Evolutionary conservation across 2,888 invertebrate genomes (phyloP).

Genomic region (Hoplodrina blanda): DNA sequence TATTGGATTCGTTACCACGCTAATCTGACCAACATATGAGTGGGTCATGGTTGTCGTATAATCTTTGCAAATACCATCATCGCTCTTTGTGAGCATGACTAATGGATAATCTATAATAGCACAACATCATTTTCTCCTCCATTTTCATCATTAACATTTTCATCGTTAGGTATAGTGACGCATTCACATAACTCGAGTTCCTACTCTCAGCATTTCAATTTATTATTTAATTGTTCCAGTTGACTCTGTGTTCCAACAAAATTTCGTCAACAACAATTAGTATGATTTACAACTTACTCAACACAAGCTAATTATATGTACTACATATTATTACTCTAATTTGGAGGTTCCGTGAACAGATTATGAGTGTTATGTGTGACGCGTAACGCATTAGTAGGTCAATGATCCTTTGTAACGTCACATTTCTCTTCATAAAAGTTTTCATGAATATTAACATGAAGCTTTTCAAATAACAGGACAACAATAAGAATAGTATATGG

Average conservation of each 20-base stretch:
- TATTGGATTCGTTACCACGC: conserved; percentile 32
- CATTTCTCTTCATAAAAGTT: conserved; percentile 10
- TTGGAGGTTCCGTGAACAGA: conserved; percentile 33
- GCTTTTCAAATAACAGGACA: background rate
- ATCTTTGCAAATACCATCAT: conserved; percentile 23
- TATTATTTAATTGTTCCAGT: conserved; percentile 39
- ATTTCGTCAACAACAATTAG: conserved; percentile 38
- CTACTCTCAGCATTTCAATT: conserved; percentile 17
- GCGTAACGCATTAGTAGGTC: conserved; percentile 28
- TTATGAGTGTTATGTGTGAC: conserved; percentile 31
- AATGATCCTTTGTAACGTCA: conserved; percentile 24
- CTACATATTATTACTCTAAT: conserved; percentile 31
- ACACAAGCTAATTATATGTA: conserved; percentile 11
- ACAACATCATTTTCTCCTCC: conserved; percentile 12
- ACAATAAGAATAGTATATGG: background rate
- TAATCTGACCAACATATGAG: conserved; percentile 28
- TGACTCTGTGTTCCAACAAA: conserved; percentile 24
- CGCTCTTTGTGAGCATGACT: conserved; percentile 11
- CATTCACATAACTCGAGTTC: conserved; percentile 6
- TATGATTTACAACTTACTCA: conserved; percentile 42
- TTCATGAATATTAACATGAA: background rate
- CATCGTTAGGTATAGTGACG: background rate
- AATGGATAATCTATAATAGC: conserved; percentile 29
- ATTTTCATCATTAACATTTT: conserved; percentile 12
- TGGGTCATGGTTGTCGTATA: conserved; percentile 41